Conservation (phyloP, 1,140 invertebrate species). For the Apis cerana region DNA sequence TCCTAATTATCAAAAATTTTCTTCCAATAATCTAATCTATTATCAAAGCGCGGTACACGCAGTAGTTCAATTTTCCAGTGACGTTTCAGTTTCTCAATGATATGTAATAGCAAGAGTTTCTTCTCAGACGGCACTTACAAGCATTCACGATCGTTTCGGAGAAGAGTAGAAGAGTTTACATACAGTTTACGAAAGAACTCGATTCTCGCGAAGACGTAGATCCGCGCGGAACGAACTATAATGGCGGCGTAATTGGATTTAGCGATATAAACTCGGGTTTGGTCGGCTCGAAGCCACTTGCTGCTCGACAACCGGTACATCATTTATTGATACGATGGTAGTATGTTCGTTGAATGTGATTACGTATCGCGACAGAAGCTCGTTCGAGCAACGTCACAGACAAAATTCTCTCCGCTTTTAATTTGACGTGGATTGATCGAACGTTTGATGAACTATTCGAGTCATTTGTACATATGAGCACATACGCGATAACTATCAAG, state of each 20-base stretch:
- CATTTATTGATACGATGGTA: conserved; percentile 10
- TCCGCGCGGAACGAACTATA: conserved; percentile 19
- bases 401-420: background rate
- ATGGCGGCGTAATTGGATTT: conserved; percentile 36
- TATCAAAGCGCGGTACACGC: no score
- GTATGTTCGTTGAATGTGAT: conserved; percentile 5
- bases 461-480: no score
- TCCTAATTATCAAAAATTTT: no score
- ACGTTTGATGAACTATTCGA: background rate
- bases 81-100: background rate
- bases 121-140: background rate
- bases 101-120: background rate
- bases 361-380: background rate
- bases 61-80: background rate
- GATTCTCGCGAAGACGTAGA: background rate
- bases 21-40: no score
- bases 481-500: no score
- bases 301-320: conserved; percentile 1
- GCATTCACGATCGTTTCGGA: background rate
- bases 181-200: background rate
- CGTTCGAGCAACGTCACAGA: background rate
- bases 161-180: background rate
- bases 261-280: conserved; percentile 33
- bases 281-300: conserved; percentile 4
- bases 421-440: conserved; percentile 1